Conservation (phyloP, 2,888 invertebrate species). For the Agrochola litura region DNA sequence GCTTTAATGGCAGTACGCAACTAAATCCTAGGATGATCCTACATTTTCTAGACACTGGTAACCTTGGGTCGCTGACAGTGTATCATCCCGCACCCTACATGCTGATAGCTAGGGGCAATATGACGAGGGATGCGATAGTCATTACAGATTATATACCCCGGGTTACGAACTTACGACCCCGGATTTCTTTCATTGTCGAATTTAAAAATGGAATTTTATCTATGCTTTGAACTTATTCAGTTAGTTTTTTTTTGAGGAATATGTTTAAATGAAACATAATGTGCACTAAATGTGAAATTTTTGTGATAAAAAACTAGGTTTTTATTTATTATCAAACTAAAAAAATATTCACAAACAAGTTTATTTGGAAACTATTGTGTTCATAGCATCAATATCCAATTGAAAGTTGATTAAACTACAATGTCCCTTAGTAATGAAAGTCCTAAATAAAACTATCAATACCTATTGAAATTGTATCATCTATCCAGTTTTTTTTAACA, state of each 20-base stretch:
- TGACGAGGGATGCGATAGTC: slow-evolving; percentile 68
- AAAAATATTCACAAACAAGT: neutral
- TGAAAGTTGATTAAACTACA: neutral
- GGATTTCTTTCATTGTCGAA: slow-evolving; percentile 50
- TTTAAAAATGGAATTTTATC: slow-evolving; percentile 42
- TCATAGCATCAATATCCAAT: neutral
- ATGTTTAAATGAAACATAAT: too few relatives aligned
- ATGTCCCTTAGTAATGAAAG: neutral
- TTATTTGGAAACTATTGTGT: neutral
- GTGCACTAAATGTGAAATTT: neutral
- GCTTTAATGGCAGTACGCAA: slow-evolving; percentile 44
- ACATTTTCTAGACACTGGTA: slow-evolving; percentile 39
- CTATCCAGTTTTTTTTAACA: slow-evolving; percentile 27
- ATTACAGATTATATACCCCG: slow-evolving; percentile 71
- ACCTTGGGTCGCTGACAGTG: slow-evolving; percentile 59
- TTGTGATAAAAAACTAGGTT: neutral
- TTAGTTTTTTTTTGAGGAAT: neutral
- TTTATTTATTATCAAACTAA: neutral
- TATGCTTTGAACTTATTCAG: slow-evolving; percentile 3
- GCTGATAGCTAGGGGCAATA: slow-evolving; percentile 62
- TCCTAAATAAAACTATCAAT: slow-evolving; percentile 11
- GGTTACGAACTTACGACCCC: slow-evolving; percentile 65
- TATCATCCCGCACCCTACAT: slow-evolving; percentile 61
- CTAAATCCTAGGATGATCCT: slow-evolving; percentile 47
- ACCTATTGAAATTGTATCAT: slow-evolving; percentile 20